These are phyloP conservation scores for Tryphoninae sp. DNA, from an alignment of 2,888 invertebrate genomes.

Conservation along the genomic window DNA sequence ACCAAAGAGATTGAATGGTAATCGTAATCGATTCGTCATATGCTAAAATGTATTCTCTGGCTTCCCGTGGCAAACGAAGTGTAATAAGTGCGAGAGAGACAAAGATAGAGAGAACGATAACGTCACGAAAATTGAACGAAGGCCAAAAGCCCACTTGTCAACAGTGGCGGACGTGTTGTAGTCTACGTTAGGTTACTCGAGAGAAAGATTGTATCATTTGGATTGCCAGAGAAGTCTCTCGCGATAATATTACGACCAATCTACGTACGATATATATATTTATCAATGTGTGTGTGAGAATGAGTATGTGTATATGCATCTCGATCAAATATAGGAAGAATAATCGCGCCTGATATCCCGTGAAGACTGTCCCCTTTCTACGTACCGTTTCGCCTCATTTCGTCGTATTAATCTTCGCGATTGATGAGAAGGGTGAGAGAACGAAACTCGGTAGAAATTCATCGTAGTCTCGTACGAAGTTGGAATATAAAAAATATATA, in stretches of 20 bases:
- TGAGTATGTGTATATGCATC: conserved; percentile 53
- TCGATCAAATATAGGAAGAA: conserved; percentile 72
- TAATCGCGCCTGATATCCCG: conserved; percentile 75
- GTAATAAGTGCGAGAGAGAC: conserved; percentile 57
- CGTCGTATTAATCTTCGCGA: conserved; percentile 69
- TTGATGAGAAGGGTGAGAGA: conserved; percentile 29
- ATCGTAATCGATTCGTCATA: conserved; percentile 80
- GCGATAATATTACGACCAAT: conserved; percentile 65
- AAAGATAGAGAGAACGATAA: conserved; percentile 23
- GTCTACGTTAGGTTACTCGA: conserved; percentile 31
- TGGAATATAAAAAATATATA: conserved; percentile 14
- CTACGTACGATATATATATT: conserved; percentile 27
- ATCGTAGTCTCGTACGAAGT: neutral
- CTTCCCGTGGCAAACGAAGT: conserved; percentile 2
- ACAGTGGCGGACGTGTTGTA: conserved; percentile 59
- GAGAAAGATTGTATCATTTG: conserved; percentile 77
- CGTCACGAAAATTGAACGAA: conserved; percentile 54
- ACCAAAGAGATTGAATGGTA: conserved; percentile 79
- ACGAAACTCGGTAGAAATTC: conserved; percentile 32
- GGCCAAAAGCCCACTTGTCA: conserved; percentile 67
- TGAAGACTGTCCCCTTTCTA: conserved; percentile 66
- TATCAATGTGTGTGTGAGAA: neutral
- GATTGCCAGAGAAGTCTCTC: conserved; percentile 70
- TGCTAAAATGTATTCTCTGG: conserved; percentile 70
- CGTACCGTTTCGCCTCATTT: conserved; percentile 68